Conservation (phyloP, 2,888 invertebrate species). For the Sialis lutaria region DNA sequence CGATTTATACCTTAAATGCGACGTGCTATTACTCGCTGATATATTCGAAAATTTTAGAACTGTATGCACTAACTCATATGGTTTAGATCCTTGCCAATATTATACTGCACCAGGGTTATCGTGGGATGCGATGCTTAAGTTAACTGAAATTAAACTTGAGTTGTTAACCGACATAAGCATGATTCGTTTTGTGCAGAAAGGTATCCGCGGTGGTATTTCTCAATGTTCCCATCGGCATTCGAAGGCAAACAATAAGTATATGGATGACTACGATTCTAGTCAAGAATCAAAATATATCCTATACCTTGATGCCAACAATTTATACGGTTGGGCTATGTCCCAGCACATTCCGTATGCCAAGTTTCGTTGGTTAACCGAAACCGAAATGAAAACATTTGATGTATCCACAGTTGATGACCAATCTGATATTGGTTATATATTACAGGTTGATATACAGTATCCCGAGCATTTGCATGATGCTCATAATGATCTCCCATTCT, state of each 20-base stretch:
- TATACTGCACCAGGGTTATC: slow-evolving; percentile 18
- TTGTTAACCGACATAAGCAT: slow-evolving; percentile 19
- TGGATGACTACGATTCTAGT: slow-evolving; percentile 14
- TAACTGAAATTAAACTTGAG: slow-evolving; percentile 15
- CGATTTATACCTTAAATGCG: slow-evolving; percentile 19
- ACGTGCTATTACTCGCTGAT: slow-evolving; percentile 19
- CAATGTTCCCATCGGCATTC: slow-evolving; percentile 16
- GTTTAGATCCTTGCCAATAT: slow-evolving; percentile 17
- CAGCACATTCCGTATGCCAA: slow-evolving; percentile 13
- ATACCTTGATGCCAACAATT: slow-evolving; percentile 17
- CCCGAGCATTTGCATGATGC: slow-evolving; percentile 18
- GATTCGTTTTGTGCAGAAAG: slow-evolving; percentile 16
- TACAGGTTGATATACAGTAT: slow-evolving; percentile 25
- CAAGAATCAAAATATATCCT: slow-evolving; percentile 12
- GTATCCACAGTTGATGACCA: slow-evolving; percentile 7
- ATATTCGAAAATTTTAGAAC: slow-evolving; percentile 17
- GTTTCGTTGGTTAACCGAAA: slow-evolving; percentile 15
- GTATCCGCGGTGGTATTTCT: slow-evolving; percentile 17
- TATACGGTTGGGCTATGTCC: slow-evolving; percentile 14
- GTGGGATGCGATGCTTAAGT: slow-evolving; percentile 20
- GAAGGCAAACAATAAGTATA: slow-evolving; percentile 19
- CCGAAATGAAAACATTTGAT: background rate
- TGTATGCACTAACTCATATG: slow-evolving; percentile 9
- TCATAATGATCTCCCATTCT: slow-evolving; percentile 17
- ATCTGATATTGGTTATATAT: slow-evolving; percentile 16